A percentile compares a stretch with the other conserved stretches of the same genome.
Conservation (phyloP, 1,140 invertebrate genomes). For the Drosophila lini region DNA sequence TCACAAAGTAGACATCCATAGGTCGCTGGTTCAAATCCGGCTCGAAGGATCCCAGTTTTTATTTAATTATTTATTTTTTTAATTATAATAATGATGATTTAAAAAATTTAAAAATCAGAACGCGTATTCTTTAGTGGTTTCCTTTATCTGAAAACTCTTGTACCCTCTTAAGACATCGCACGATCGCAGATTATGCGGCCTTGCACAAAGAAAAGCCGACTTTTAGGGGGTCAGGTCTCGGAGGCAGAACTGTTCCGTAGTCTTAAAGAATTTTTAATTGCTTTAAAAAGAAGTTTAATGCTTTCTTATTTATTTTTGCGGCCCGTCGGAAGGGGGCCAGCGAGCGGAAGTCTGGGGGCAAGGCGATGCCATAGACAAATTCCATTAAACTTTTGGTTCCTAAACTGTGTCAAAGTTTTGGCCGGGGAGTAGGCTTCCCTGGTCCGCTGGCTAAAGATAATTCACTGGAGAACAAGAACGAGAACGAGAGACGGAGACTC, state of each 20-base stretch:
- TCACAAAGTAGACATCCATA: conserved; percentile 90
- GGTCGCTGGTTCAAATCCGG: conserved; percentile 90
- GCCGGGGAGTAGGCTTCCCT: conserved; percentile 54
- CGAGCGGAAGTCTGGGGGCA: conserved; percentile 39
- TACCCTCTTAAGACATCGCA: not conserved
- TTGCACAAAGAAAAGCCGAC: conserved; percentile 27
- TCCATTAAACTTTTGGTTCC: conserved; percentile 81
- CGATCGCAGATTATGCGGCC: conserved; percentile 23
- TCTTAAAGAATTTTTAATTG: conserved; percentile 83
- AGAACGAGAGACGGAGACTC: conserved; percentile 30
- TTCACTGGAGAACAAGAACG: conserved; percentile 57
- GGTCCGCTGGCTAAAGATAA: conserved; percentile 79
- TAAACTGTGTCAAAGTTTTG: conserved; percentile 81
- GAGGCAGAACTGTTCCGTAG: conserved; percentile 39
- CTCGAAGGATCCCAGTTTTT: conserved; percentile 87
- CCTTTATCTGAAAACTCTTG: conserved; percentile 3
- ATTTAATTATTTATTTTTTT: conserved; percentile 70
- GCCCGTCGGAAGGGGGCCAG: conserved; percentile 3
- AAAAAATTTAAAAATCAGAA: conserved; percentile 61
- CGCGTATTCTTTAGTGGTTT: conserved; percentile 53
- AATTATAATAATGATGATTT: too few relatives aligned
- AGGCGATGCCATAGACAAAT: conserved; percentile 76
- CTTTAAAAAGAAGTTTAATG: conserved; percentile 82
- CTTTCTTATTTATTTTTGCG: conserved; percentile 80
- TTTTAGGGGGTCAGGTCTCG: conserved; percentile 24